Percentiles rank a stretch among this genome's conserved stretches.
Evolutionary conservation across 2,888 invertebrate species (phyloP).

Genomic region (Zhuqinia jingwanae): DNA sequence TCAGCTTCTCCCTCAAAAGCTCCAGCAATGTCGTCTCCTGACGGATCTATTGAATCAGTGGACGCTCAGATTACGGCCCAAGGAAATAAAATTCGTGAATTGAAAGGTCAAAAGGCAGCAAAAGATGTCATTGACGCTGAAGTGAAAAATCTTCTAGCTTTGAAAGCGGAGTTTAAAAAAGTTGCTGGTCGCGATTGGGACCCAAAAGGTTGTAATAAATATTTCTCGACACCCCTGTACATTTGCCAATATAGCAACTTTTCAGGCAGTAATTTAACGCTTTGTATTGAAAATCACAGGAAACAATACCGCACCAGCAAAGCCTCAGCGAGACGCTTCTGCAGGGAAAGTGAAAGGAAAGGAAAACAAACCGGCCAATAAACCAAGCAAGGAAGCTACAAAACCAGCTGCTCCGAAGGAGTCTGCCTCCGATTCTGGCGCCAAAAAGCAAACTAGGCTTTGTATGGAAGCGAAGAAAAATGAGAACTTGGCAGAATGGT

Average conservation of each 20-base stretch:
- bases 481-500: slow-evolving; percentile 98
- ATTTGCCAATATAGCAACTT: neutral
- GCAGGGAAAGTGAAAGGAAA: slow-evolving; percentile 68
- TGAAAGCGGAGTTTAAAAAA: slow-evolving; percentile 90
- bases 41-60: neutral
- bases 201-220: slow-evolving; percentile 4
- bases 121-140: slow-evolving; percentile 83
- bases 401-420: slow-evolving; percentile 82
- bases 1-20: neutral
- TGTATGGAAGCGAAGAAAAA: slow-evolving; percentile 97
- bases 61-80: slow-evolving; percentile 79
- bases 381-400: slow-evolving; percentile 80
- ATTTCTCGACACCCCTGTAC: neutral
- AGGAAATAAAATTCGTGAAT: slow-evolving; percentile 87
- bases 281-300: slow-evolving; percentile 25
- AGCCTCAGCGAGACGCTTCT: neutral
- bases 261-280: no score
- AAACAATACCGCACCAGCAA: slow-evolving; percentile 33
- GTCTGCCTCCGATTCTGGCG: slow-evolving; percentile 79
- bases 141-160: slow-evolving; percentile 85
- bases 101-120: slow-evolving; percentile 87
- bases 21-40: neutral
- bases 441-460: slow-evolving; percentile 91
- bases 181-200: slow-evolving; percentile 82
- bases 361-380: slow-evolving; percentile 75